Conservation (phyloP, 64 coral and sea anemone species). For the Acropora yongei region DNA sequence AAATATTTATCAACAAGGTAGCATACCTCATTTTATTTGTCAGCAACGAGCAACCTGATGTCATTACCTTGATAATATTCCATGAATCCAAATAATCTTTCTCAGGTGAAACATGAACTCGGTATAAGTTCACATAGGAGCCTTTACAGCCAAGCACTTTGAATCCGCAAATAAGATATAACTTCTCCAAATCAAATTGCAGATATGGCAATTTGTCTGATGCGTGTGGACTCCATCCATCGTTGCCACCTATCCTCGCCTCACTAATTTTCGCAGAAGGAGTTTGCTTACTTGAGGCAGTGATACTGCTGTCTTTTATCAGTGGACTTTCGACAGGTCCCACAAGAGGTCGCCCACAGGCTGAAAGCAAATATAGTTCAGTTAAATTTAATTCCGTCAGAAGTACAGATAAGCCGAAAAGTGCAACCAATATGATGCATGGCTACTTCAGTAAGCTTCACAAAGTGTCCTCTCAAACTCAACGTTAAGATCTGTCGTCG, state of each 20-base stretch:
- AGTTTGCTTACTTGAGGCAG: neutral
- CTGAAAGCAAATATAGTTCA: neutral
- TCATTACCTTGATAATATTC: conserved; percentile 27
- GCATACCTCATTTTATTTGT: too few relatives aligned
- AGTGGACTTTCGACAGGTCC: neutral
- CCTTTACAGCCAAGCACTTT: conserved; percentile 1
- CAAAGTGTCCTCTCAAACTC: too few relatives aligned
- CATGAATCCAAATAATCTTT: conserved; percentile 2
- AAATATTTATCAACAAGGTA: too few relatives aligned
- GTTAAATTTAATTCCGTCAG: too few relatives aligned
- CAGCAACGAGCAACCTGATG: too few relatives aligned
- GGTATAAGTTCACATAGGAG: neutral
- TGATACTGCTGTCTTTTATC: neutral
- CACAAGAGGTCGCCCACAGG: neutral
- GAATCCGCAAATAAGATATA: conserved; percentile 38
- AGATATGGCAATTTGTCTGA: neutral
- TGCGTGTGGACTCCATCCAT: neutral
- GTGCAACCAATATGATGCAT: too few relatives aligned
- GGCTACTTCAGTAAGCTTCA: too few relatives aligned
- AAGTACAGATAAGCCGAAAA: too few relatives aligned
- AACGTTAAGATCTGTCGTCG: too few relatives aligned
- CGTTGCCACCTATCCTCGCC: neutral
- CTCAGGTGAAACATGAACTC: conserved; percentile 17
- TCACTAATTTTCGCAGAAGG: too few relatives aligned
- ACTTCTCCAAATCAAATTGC: neutral